A percentile compares a stretch with the other conserved stretches of the same genome.
Conservation (phyloP, 2,113 vertebrate genomes). For the Lontra canadensis region DNA sequence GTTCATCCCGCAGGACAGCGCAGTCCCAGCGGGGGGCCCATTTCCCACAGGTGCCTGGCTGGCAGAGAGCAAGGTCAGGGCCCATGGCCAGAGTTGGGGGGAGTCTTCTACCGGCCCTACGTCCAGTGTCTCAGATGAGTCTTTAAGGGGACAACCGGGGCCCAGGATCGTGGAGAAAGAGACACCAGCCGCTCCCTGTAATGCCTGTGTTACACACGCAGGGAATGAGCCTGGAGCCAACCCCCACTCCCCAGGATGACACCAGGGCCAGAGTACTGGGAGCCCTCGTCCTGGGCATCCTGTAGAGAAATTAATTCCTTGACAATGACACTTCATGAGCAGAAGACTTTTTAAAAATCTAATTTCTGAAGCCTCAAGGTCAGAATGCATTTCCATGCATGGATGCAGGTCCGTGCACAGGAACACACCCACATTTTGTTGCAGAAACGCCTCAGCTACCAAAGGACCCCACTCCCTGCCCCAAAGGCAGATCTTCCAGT, state of each 20-base stretch:
- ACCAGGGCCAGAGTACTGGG: not conserved
- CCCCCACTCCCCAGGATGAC: not conserved
- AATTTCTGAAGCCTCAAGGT: not conserved
- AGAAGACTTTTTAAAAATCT: not conserved
- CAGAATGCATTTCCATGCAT: not conserved
- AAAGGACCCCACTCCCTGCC: no score
- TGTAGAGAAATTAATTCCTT: accelerated
- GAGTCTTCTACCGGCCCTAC: not conserved
- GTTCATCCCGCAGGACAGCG: not conserved
- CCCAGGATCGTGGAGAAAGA: not conserved
- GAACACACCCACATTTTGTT: not conserved
- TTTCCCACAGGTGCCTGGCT: accelerated
- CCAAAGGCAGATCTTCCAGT: not conserved
- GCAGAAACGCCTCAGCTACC: not conserved
- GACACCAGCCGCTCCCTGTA: not conserved
- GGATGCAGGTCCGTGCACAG: accelerated
- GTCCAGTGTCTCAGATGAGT: accelerated
- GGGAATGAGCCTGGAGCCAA: not conserved
- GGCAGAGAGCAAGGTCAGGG: accelerated
- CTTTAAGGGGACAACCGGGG: accelerated
- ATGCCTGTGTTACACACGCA: accelerated
- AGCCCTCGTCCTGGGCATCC: accelerated
- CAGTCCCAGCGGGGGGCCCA: not conserved
- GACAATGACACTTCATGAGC: no score
- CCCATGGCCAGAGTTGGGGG: accelerated